Percentiles rank a stretch among this genome's conserved stretches.
Conservation (phyloP, 2,888 invertebrate genomes). For the Scaptomyza cyrtandrae region DNA sequence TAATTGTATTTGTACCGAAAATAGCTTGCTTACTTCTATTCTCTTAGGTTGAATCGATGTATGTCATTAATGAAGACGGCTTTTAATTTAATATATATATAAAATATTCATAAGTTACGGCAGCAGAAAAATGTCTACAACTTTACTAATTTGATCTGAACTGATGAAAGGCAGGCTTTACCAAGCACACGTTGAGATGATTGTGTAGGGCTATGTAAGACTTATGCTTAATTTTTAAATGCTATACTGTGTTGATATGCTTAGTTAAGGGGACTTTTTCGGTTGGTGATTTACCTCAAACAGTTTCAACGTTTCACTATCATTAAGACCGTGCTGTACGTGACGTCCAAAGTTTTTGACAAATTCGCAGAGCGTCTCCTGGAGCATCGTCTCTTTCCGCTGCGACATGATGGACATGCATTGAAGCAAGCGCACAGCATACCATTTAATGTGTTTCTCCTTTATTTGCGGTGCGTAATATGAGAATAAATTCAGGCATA, state of each 20-base stretch:
- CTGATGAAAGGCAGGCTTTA: too few species aligned
- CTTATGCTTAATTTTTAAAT: not conserved
- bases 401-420: constrained; percentile 89
- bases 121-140: too few species aligned
- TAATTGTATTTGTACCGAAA: too few species aligned
- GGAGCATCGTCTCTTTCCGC: constrained; percentile 86
- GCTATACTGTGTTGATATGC: not conserved
- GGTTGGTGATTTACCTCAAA: constrained; percentile 77
- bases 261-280: not conserved
- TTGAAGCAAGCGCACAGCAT: constrained; percentile 90
- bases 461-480: constrained; percentile 90
- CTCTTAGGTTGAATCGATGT: too few species aligned
- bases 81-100: too few species aligned
- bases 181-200: too few species aligned
- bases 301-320: constrained; percentile 83
- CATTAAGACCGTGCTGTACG: constrained; percentile 83
- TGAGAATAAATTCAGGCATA: constrained; percentile 91
- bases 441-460: constrained; percentile 91
- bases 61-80: too few species aligned
- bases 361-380: constrained; percentile 83
- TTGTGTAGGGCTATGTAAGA: not conserved
- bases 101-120: too few species aligned
- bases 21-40: too few species aligned
- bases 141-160: too few species aligned
- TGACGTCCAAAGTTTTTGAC: constrained; percentile 82